phyloP scores from a whole-genome alignment of 2,888 invertebrate genomes.

The Thecophora atra region DNA sequence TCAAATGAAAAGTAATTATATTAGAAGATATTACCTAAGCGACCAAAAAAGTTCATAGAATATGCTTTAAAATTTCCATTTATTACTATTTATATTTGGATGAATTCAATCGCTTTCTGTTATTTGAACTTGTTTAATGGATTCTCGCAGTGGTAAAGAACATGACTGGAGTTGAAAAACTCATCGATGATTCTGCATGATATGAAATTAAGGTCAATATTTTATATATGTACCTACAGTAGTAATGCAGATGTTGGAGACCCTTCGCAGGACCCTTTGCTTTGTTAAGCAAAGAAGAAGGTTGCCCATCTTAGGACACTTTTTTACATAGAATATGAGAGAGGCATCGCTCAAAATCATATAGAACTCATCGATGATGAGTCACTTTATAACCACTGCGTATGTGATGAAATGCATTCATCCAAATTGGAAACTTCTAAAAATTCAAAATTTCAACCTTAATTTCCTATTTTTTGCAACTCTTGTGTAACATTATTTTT shows the following conservation, averaged over 20 bases:
- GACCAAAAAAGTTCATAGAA: slow-evolving; percentile 18
- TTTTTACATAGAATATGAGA: not conserved
- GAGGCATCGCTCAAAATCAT: not conserved
- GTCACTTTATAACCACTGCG: slow-evolving; percentile 18
- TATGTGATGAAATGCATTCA: not conserved
- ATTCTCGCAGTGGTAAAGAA: slow-evolving; percentile 15
- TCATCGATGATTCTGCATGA: slow-evolving; percentile 15
- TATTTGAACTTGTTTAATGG: slow-evolving; percentile 9
- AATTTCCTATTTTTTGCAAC: slow-evolving; percentile 44
- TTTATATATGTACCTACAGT: not conserved
- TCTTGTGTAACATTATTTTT: slow-evolving; percentile 43
- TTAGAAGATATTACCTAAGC: not conserved
- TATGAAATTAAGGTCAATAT: not conserved
- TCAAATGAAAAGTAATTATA: slow-evolving; percentile 27
- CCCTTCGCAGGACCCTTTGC: not conserved
- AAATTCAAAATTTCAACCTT: not conserved
- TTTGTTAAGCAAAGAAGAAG: too few species aligned
- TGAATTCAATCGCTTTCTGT: slow-evolving; percentile 19
- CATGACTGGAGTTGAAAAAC: not conserved
- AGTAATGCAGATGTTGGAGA: not conserved
- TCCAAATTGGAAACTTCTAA: slow-evolving; percentile 22
- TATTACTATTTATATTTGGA: slow-evolving; percentile 1
- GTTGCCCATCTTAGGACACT: not conserved
- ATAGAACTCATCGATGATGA: slow-evolving; percentile 6
- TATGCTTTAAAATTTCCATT: slow-evolving; percentile 18